phyloP scores from a whole-genome alignment of 64 coral and sea anemone species.

The Catalaphyllia jardinei region DNA sequence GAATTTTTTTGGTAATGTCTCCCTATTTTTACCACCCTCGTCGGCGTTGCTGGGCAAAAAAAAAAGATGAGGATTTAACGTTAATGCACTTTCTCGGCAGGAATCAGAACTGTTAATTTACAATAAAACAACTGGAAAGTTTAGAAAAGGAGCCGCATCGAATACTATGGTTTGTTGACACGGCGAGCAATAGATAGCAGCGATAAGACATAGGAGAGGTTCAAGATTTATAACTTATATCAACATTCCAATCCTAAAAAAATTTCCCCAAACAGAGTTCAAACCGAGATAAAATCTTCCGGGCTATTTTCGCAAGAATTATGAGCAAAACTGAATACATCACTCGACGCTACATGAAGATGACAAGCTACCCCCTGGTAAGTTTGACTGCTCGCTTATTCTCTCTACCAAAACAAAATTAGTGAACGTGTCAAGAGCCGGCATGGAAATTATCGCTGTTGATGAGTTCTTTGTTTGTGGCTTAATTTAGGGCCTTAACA shows the following conservation, averaged over 20 bases:
- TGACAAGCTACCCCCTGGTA: not conserved
- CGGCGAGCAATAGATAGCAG: not conserved
- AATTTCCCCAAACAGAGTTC: not conserved
- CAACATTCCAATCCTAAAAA: constrained; percentile 20
- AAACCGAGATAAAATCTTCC: constrained; percentile 21
- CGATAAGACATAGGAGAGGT: not conserved
- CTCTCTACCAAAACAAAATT: constrained; percentile 16
- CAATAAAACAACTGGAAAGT: not conserved
- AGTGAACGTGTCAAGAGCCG: not conserved
- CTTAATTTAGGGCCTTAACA: constrained; percentile 27
- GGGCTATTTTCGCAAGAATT: not conserved
- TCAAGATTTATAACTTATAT: constrained; percentile 8
- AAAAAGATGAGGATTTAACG: not conserved
- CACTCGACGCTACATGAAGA: not conserved
- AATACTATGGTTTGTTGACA: constrained; percentile 21
- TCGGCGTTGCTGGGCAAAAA: constrained; percentile 33
- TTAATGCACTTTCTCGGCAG: constrained; percentile 29
- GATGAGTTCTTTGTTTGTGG: constrained; percentile 18
- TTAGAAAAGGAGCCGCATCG: constrained; percentile 1
- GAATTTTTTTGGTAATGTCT: not conserved
- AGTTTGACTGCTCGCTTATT: not conserved
- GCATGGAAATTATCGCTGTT: constrained; percentile 28
- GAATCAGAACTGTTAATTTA: not conserved
- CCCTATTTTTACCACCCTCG: not conserved
- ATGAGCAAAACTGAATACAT: not conserved